These are phyloP conservation scores for Euproctis similis DNA, from an alignment of 2,888 invertebrate genomes.

Conservation along the genomic window DNA sequence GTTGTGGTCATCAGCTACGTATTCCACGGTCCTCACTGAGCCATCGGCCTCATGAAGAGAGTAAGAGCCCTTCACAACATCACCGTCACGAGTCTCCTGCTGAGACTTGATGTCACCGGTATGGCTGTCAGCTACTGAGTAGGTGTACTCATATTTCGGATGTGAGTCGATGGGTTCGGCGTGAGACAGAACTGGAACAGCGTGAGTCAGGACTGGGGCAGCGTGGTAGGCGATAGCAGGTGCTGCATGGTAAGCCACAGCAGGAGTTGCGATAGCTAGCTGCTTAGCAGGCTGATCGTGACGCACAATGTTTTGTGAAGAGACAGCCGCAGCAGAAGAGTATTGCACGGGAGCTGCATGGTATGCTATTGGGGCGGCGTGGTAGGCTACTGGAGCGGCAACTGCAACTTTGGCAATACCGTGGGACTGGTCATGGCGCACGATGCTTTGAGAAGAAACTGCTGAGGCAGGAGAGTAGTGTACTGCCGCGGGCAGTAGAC, in stretches of 20 bases:
- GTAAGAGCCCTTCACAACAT: constrained; percentile 65
- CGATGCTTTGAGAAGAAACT: constrained; percentile 46
- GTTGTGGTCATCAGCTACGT: constrained; percentile 62
- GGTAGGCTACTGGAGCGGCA: constrained; percentile 19
- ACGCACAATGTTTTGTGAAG: constrained; percentile 36
- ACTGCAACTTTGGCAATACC: constrained; percentile 3
- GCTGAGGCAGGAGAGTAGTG: constrained; percentile 44
- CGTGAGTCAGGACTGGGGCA: constrained; percentile 11
- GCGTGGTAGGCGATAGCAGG: constrained; percentile 21
- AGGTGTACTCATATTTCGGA: constrained; percentile 60
- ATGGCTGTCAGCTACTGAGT: constrained; percentile 68
- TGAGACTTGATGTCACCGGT: constrained; percentile 71
- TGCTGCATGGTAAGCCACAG: constrained; percentile 11
- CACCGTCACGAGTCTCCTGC: constrained; percentile 64
- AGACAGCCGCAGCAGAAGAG: constrained; percentile 38
- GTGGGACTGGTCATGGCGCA: constrained; percentile 42
- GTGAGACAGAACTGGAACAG: constrained; percentile 25
- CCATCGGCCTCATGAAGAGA: constrained; percentile 67
- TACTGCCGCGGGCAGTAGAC: constrained; percentile 40
- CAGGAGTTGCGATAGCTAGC: constrained; percentile 26
- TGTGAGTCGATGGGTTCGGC: constrained; percentile 24
- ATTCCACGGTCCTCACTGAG: constrained; percentile 64
- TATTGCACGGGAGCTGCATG: constrained; percentile 44
- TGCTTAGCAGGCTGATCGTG: constrained; percentile 39
- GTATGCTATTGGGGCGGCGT: constrained; percentile 27